Evolutionary conservation across 2,888 invertebrate species (phyloP), one percentile per base, ranked within the genome.

Genomic region (Apodemia duryi): DNA sequence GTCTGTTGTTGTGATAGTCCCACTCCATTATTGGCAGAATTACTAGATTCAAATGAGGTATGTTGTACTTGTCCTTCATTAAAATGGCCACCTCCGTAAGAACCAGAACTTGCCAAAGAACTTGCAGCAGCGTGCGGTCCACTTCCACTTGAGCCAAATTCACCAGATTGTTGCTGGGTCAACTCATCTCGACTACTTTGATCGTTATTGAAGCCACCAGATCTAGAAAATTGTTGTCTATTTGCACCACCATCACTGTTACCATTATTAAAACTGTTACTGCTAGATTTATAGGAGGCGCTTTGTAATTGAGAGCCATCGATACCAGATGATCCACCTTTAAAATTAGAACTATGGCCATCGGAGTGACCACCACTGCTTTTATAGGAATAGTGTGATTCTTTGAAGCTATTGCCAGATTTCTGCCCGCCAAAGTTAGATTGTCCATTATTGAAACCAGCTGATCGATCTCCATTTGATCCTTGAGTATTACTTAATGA

Each of bases 341-440:
- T 52, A 52, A 52, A 21, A 28, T 60, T 67, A 63, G 63, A 13
- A 7, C 64, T 69, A 29, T 71, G 66, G 13, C 64, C 65, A 11
- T 62, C 70, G 62, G 68, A 73, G 32, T 69, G 64, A 46, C 69
- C 70, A 11, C 72, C 74, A 1, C 70, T 73, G 35, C 69, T 75
- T 54, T 80, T 73, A 64, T 71, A 75, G 0, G 77, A 74, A 43
- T 68, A 73, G 11, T 76, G 78, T 6, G 78, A 76, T 70, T 80
- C 77, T 65, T 79, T 76, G 41, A 69, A 77, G 46, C 72, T 72
- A 38, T 71, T 66, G 61, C 70, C 71, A 10, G 35, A 61, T 60
- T 65, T 63, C 21, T 65, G 63, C 3, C 61, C 61, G 2, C 51
- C 64, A n/a, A 46, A 43, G 29, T 21, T 63, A 2, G 43, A 29